Evolutionary conservation across 2,888 invertebrate species (phyloP), one percentile per base, ranked within the genome.

Genomic region (Aricia artaxerxes): DNA sequence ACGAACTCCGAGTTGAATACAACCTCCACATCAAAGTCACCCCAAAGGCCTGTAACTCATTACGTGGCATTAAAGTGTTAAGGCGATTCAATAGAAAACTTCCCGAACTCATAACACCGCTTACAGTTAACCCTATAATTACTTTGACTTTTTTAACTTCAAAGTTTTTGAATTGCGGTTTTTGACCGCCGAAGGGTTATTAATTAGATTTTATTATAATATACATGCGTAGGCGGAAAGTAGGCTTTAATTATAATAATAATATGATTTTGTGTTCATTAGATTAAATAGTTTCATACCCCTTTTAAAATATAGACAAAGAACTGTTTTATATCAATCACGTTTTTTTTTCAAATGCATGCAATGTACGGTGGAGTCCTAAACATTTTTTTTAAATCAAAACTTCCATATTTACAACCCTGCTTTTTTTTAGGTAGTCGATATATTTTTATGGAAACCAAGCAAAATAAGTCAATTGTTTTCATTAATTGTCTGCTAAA

Each of bases 31-130:
- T 76, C 53, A 76, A 76, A 76, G 76, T 53, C 53, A 44, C 73
- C 44, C 75, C 31, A 11, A 64, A 73, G 44, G 79, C 81, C 80
- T 78, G 80, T 80, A 81, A 79, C 80, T 82, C 80, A 80, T 82
- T 82, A 82, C 80, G 75, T 78, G 57, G 79, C 77, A 81, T 79
- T 81, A 79, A 79, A 81, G 80, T 78, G 78, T 61, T 79, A 79
- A 64, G 60, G 79, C 75, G 61, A 75, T 44, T 64, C 49, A 79
- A 75, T 60, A 61, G 35, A 64, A 78, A 78, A 78, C 49, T 78
- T 78, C 44, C 40, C 44, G 49, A 44, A 44, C 44, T 78, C 44
- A 75, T 75, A 79, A 79, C 79, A 79, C 79, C 49, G 75, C 49
- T 60, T 61, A 75, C 61, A 79, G 61, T 75, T 44, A 35, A 53